phyloP scores from a whole-genome alignment of 2,797 vertebrate species.

The Cheirogaleus major region DNA sequence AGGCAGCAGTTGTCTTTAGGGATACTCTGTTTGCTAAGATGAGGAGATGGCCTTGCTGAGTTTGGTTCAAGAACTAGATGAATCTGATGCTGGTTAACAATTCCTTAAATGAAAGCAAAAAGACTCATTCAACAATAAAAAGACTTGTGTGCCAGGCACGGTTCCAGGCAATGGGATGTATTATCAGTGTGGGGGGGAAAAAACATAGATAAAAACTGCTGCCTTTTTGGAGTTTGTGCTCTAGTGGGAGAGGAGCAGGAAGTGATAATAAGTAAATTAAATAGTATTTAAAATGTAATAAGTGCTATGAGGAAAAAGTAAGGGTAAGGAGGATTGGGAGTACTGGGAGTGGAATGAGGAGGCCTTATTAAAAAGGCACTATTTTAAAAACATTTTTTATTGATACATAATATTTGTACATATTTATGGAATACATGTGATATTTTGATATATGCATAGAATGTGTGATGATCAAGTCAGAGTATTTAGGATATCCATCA shows the following conservation, averaged over 20 bases:
- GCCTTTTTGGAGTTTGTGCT: not conserved
- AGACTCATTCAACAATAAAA: not conserved
- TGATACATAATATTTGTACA: not conserved
- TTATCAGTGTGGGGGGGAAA: not conserved
- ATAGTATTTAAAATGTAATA: not conserved
- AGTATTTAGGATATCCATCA: too few relatives aligned
- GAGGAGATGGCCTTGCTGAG: not conserved
- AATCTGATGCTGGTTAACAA: not conserved
- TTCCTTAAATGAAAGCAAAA: not conserved
- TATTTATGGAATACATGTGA: not conserved
- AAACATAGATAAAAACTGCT: not conserved
- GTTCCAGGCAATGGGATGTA: not conserved
- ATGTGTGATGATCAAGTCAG: too few relatives aligned
- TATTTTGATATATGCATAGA: not conserved
- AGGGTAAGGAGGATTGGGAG: not conserved
- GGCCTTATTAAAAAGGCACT: not conserved
- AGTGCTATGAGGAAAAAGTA: not conserved
- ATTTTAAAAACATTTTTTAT: not conserved
- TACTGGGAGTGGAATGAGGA: not conserved
- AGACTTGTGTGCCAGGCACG: not conserved
- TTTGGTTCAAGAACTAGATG: not conserved
- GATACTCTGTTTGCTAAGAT: not conserved
- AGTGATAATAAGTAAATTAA: not conserved
- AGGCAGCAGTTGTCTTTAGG: not conserved
- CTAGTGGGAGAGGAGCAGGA: not conserved